Base-by-base conservation (phyloP, 2,888 invertebrate species). In the Lycia hirtaria region DNA sequence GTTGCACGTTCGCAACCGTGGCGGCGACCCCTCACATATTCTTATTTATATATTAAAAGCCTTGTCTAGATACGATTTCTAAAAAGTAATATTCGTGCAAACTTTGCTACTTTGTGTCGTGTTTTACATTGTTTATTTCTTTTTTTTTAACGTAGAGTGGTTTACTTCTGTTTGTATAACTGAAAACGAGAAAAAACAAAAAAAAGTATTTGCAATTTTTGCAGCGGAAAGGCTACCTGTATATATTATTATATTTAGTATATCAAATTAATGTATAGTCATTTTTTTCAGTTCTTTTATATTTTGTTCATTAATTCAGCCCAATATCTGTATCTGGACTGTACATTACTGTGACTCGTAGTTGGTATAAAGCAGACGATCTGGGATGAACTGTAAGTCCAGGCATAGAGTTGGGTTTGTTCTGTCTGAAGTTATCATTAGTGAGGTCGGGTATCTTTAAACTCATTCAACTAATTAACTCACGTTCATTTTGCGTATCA, bases 141-240 rank as follows among this genome's bases (percentile, higher is more conserved):
- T 80, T 81, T 83, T 81, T 81, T 83, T 67, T 85, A 87, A 83
- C 86, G 87, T 90, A 90, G 89, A 86, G 89, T 88, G 87, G 78
- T 88, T 87, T 86, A 88, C 81, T 86, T 88, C 85, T 83, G 84
- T 89, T 90, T 88, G 81, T 88, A 84, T 84, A 85, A 83, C 78
- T 81, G 81, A 87, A 88, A 88, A 87, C 72, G 67, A 79, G 75
- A 83, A 85, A 85, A 83, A 78, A 76, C 75, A 83, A 88, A 87
- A 85, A 85, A 81, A 78, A 71, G 64, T 77, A 78, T 78, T 78
- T 77, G 74, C 81, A 80, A 78, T 80, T 78, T 77, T 80, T 82
- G 75, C 83, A 86, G 77, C 72, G 77, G 79, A 81, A 83, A 78
- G 80, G 82, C 82, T 83, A 78, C 76, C 80, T 81, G 79, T 87